Conservation (phyloP, 1,140 invertebrate species). For the Saccostrea glomerata region DNA sequence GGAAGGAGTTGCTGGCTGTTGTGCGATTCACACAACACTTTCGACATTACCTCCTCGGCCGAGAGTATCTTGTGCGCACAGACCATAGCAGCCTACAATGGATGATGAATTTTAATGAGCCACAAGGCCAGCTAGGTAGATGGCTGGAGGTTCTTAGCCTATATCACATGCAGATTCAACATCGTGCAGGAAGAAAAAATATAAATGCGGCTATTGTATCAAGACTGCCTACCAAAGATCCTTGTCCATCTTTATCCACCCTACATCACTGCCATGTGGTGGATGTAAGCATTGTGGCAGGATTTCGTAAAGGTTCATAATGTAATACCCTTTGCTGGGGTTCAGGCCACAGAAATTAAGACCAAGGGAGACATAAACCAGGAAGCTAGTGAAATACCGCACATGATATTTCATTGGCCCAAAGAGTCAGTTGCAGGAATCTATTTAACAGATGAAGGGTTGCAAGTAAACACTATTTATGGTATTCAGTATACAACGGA, state of each 20-base stretch:
- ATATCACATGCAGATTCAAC: conserved; percentile 64
- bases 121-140: conserved; percentile 64
- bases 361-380: neutral
- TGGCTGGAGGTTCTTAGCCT: conserved; percentile 62
- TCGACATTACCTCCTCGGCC: conserved; percentile 59
- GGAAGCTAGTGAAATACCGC: neutral
- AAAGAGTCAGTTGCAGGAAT: neutral
- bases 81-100: conserved; percentile 64
- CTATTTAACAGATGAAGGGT: neutral
- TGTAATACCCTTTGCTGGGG: neutral
- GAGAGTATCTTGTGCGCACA: conserved; percentile 56
- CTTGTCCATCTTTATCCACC: conserved; percentile 24
- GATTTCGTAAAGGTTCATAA: conserved; percentile 30
- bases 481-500: conserved; percentile 42
- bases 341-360: neutral
- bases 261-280: conserved; percentile 32
- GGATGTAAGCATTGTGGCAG: conserved; percentile 35
- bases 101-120: conserved; percentile 53
- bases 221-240: neutral
- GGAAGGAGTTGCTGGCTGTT: conserved; percentile 62
- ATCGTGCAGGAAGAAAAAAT: conserved; percentile 63
- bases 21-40: conserved; percentile 55
- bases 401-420: neutral
- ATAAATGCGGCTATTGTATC: conserved; percentile 65
- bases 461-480: neutral